Base-by-base conservation (phyloP, 2,888 invertebrate species). In the Sialis lutaria region DNA sequence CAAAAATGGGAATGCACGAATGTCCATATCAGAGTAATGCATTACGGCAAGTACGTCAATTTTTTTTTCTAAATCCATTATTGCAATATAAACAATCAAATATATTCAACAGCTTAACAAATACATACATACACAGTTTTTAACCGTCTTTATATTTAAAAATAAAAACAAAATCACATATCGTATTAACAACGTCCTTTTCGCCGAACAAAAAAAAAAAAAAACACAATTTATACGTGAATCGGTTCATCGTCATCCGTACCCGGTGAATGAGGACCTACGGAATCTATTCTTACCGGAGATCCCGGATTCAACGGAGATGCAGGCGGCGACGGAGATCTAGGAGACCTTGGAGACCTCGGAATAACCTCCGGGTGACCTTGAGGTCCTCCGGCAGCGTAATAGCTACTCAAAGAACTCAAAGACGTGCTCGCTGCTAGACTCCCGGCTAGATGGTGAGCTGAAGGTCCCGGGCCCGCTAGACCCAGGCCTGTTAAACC, bases 391-490 rank as follows among this genome's bases (percentile, higher is more conserved):
- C 53, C 74, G 65, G 42, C 72, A 64, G 70, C 68, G 56, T 74
- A 74, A 53, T 73, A 74, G 55, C 67, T 73, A 53, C 72, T 72
- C 45, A 74, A 57, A 34, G 71, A 68, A 44, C 71, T 70, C 42
- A 74, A 58, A 22, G 81, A 74, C 57, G 74, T 82, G 52, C 84
- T 82, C 48, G 77, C 82, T 8, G 82, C 78, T 10, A 81, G 64
- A 7, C 75, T 72, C 31, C 77, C 75, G 10, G 80, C 64, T 22
- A 22, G 4, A 22, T 22, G 22, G 55, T 79, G 79, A 33, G 80
- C 76, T 47, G 78, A 79, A 3, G 81, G 79, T 6, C 79, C 79
- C 5, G 79, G 76, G 55, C 77, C 67, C 22, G 74, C 72, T 31
- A 74, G 60, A 13, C 67, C 75, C 51, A 67, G 74, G 57, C 67